Evolutionary conservation across 2,888 invertebrate species (phyloP), one percentile per base, ranked within the genome.

Genomic region (Clanis bilineata): DNA sequence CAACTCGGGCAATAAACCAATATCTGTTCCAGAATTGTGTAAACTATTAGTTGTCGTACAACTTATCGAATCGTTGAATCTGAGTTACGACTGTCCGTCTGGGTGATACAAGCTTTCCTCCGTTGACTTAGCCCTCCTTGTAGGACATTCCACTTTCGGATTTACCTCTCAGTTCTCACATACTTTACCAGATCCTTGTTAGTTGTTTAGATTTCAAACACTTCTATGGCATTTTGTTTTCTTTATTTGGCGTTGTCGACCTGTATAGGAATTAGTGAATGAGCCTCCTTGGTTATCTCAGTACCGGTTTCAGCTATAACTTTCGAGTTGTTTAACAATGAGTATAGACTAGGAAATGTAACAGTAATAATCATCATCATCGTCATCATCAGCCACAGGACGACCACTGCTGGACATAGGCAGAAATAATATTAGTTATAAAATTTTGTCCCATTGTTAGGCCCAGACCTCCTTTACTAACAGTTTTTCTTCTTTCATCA

Each of bases 131-230:
- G 51, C 18, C 28, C 32, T 51, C 47, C 28, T 51, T 18, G 51
- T 51, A 32, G 51, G 51, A 28, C 51, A 51, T 25, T 45, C 28
- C 51, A 28, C 51, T 51, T 51, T 51, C 51, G 18, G 28, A 32
- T 51, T 18, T 15, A 15, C 18, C 32, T 51, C 51, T 32, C 51
- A 15, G 28, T 51, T 51, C 51, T 32, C 51, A 51, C 32, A 18
- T 51, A 51, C 18, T 51, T 51, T 18, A 45, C 12, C n/a, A 28
- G 28, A 18, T 51, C 51, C 51, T 51, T 28, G 51, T 47, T 2
- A 15, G 10, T 51, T 36, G 36, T 36, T 36, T 10, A 36, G 2
- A 12, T 36, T 36, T 10, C 10, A 36, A 36, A 36, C 9, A 36
- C 36, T 36, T 36, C 36, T 36, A 1, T 36, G 12, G 36, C 36